A percentile compares a stretch with the other conserved stretches of the same genome.
Conservation (phyloP, 2,113 vertebrate species). For the Tachysurus vachellii region DNA sequence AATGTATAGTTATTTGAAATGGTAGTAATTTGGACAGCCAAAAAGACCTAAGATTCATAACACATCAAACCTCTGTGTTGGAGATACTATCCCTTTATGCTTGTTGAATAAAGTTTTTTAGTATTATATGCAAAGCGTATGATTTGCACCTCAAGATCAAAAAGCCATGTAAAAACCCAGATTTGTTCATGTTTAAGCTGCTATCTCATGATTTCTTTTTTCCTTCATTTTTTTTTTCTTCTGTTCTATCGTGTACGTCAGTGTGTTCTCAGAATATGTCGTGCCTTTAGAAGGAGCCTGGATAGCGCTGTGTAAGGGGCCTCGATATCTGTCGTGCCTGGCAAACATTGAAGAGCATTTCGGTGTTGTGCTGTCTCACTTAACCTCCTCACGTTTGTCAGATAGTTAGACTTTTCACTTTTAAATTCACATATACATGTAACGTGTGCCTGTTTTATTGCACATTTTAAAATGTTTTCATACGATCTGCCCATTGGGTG, state of each 20-base stretch:
- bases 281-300: conserved; percentile 37
- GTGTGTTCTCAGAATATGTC: conserved; percentile 32
- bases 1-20: conserved; percentile 3
- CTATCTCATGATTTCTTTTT: neutral
- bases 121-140: conserved; percentile 38
- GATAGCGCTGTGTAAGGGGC: conserved; percentile 24
- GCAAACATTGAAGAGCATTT: conserved; percentile 36
- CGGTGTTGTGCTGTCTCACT: conserved; percentile 26
- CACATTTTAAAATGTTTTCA: neutral
- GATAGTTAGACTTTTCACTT: conserved; percentile 14
- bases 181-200: conserved; percentile 28
- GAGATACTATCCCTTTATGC: conserved; percentile 13
- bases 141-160: conserved; percentile 43
- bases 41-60: conserved; percentile 6
- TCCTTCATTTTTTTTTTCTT: neutral
- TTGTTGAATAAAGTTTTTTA: conserved; percentile 8
- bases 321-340: conserved; percentile 43
- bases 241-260: conserved; percentile 18
- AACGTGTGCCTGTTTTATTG: neutral
- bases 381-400: conserved; percentile 29
- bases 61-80: conserved; percentile 15
- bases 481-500: conserved; percentile 12
- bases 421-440: neutral
- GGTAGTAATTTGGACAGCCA: neutral
- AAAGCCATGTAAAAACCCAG: conserved; percentile 43